Evolutionary conservation across 1,140 invertebrate species (phyloP).

Genomic region (Calliopsis andreniformis): DNA sequence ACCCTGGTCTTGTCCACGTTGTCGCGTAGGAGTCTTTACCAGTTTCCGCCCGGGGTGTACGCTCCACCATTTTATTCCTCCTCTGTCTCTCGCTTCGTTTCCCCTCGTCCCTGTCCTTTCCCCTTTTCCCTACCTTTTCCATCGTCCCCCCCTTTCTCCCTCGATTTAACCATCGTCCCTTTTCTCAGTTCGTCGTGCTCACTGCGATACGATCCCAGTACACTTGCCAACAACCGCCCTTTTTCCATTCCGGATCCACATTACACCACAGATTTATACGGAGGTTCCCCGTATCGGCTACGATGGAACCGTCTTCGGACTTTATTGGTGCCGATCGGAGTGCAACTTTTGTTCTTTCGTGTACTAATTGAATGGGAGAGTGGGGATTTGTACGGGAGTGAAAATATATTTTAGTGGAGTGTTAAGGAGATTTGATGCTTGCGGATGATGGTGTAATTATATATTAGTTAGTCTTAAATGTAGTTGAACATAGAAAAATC

Average conservation of each 20-base stretch:
- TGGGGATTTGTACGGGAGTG: too few relatives aligned
- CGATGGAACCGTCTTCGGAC: neutral
- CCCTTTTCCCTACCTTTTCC: too few relatives aligned
- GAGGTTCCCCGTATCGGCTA: neutral
- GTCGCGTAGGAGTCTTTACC: slow-evolving; percentile 66
- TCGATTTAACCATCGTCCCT: neutral
- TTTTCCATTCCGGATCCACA: slow-evolving; percentile 43
- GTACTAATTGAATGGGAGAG: slow-evolving; percentile 21
- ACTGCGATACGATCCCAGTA: slow-evolving; percentile 41
- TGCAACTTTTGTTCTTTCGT: too few relatives aligned
- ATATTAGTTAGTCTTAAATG: too few relatives aligned
- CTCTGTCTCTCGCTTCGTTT: neutral
- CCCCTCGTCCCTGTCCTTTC: neutral
- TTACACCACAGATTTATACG: slow-evolving; percentile 37
- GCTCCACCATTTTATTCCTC: slow-evolving; percentile 46
- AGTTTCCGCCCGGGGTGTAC: slow-evolving; percentile 44
- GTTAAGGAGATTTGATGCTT: too few relatives aligned
- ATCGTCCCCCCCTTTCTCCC: neutral
- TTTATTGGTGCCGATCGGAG: neutral
- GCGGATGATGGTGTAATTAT: too few relatives aligned
- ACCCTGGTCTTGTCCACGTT: slow-evolving; percentile 56
- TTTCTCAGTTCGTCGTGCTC: neutral
- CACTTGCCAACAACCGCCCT: slow-evolving; percentile 41
- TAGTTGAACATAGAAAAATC: too few relatives aligned
- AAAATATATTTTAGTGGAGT: too few relatives aligned